Percentiles rank a stretch among this genome's conserved stretches.
Conservation (phyloP, 2,113 vertebrate species). For the Camelus bactrianus region DNA sequence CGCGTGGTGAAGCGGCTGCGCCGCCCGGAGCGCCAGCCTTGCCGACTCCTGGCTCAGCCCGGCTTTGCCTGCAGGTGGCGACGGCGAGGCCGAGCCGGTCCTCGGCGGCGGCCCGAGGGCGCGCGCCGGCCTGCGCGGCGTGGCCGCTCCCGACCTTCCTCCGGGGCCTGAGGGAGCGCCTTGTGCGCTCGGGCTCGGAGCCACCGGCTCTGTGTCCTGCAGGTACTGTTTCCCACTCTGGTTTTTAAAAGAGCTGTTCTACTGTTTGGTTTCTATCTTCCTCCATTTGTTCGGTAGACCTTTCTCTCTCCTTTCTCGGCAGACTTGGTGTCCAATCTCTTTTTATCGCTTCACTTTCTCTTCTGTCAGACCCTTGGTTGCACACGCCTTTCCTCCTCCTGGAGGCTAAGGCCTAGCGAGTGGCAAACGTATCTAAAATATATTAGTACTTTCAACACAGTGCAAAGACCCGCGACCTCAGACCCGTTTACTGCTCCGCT, state of each 20-base stretch:
- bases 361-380: not conserved
- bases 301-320: not conserved
- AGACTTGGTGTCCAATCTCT: not conserved
- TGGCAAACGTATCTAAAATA: not conserved
- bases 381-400: no score
- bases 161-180: rapidly evolving
- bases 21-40: no score
- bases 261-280: not conserved
- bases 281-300: not conserved
- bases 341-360: not conserved
- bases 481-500: rapidly evolving
- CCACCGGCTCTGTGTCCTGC: rapidly evolving
- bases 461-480: not conserved
- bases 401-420: not conserved
- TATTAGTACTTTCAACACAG: not conserved
- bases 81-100: not conserved
- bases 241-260: not conserved
- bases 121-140: no score
- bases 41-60: no score
- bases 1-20: no score
- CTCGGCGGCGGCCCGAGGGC: no score
- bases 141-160: not conserved
- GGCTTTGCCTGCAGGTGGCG: not conserved
- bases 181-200: no score
- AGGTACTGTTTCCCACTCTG: rapidly evolving